These are phyloP conservation scores for Piprites chloris DNA, from an alignment of 2,113 vertebrate genomes.

Conservation along the genomic window DNA sequence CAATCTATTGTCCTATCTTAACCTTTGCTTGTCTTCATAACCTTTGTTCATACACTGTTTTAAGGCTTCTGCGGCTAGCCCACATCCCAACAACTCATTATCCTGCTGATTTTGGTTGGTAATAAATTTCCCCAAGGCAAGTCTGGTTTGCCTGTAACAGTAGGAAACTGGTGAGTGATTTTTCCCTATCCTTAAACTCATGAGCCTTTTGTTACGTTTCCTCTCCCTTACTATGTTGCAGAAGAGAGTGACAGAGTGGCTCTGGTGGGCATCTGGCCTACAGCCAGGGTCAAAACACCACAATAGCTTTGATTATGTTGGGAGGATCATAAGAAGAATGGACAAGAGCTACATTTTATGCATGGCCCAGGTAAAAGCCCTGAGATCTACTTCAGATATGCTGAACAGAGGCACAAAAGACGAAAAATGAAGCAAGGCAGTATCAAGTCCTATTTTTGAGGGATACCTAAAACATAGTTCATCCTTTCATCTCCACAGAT, in stretches of 20 bases:
- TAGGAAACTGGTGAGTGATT: neutral
- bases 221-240: neutral
- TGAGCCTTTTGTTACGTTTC: neutral
- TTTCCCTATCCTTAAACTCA: neutral
- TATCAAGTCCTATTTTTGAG: neutral
- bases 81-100: too few relatives aligned
- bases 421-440: neutral
- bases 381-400: neutral
- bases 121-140: neutral
- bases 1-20: too few relatives aligned
- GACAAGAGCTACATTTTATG: neutral
- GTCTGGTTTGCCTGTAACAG: neutral
- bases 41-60: too few relatives aligned
- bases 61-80: too few relatives aligned
- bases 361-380: neutral
- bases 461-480: neutral
- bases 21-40: too few relatives aligned
- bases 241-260: accelerated
- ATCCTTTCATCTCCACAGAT: neutral
- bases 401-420: neutral
- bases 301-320: neutral
- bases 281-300: neutral
- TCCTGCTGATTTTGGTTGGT: neutral
- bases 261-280: neutral
- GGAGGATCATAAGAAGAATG: neutral